A percentile compares a stretch with the other conserved stretches of the same genome.
These are phyloP conservation scores for Ctenopoma multispine DNA, from an alignment of 2,797 vertebrate genomes.

Conservation along the genomic window DNA sequence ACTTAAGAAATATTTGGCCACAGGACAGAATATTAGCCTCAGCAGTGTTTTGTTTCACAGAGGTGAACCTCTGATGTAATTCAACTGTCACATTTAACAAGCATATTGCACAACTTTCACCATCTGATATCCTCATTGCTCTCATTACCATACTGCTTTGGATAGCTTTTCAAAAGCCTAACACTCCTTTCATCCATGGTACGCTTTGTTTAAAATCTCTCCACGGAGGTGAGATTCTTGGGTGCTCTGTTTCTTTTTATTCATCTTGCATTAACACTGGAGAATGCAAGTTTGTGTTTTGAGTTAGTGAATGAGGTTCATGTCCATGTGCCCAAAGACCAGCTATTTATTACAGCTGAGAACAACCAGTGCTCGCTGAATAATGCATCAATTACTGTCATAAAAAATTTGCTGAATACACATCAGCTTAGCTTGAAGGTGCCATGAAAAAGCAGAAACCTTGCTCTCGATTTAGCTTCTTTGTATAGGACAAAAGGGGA, in stretches of 20 bases:
- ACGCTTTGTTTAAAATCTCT: slow-evolving; percentile 70
- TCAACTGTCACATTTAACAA: slow-evolving; percentile 69
- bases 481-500: slow-evolving; percentile 38
- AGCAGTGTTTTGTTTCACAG: slow-evolving; percentile 38
- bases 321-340: slow-evolving; percentile 46
- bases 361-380: slow-evolving; percentile 67
- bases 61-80: slow-evolving; percentile 62
- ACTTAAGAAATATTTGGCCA: slow-evolving; percentile 5
- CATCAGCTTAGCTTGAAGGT: slow-evolving; percentile 51
- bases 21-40: slow-evolving; percentile 26
- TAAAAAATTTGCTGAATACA: slow-evolving; percentile 67
- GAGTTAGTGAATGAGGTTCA: slow-evolving; percentile 28
- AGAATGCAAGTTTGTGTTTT: slow-evolving; percentile 41
- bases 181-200: slow-evolving; percentile 65
- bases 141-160: slow-evolving; percentile 69
- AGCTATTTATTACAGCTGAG: slow-evolving; percentile 63
- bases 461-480: slow-evolving; percentile 37
- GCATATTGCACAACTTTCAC: slow-evolving; percentile 55
- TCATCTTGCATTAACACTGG: slow-evolving; percentile 43
- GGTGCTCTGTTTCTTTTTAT: slow-evolving; percentile 54
- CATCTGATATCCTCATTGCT: slow-evolving; percentile 71
- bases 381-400: slow-evolving; percentile 72
- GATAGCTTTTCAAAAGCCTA: slow-evolving; percentile 66
- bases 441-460: slow-evolving; percentile 35
- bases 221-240: slow-evolving; percentile 63